Evolutionary conservation across 2,888 invertebrate species (phyloP).

Genomic region (Didymodactylos carnosus): DNA sequence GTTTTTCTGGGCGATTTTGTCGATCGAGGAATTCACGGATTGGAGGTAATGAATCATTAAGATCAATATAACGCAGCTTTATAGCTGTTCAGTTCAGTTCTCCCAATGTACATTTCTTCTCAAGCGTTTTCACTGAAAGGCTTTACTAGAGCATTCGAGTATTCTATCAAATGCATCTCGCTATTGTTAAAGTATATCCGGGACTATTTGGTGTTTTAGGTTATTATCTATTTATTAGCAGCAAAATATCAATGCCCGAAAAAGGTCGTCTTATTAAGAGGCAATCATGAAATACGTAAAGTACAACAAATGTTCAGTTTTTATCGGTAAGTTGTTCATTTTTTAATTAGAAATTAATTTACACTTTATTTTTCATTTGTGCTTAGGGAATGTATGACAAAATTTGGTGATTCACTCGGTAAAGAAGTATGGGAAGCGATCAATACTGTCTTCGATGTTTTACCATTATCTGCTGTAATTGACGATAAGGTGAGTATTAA

Average conservation of each 20-base stretch:
- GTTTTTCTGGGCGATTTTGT: conserved; percentile 59
- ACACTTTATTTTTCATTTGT: conserved; percentile 19
- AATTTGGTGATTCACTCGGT: conserved; percentile 49
- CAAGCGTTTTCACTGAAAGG: too few relatives aligned
- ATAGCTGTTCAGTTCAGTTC: too few relatives aligned
- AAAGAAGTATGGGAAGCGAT: conserved; percentile 48
- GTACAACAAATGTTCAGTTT: conserved; percentile 56
- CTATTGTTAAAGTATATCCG: too few relatives aligned
- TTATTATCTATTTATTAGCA: conserved; percentile 47
- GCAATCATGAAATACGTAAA: conserved; percentile 53
- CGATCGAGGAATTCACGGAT: conserved; percentile 48
- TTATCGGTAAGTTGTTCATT: conserved; percentile 34
- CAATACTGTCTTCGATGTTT: conserved; percentile 49
- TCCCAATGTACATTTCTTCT: too few relatives aligned
- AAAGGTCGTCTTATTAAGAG: conserved; percentile 47
- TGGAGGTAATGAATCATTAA: conserved; percentile 40
- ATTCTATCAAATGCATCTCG: too few relatives aligned
- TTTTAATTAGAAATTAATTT: background rate
- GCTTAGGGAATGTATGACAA: conserved; percentile 46
- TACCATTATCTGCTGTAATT: conserved; percentile 52
- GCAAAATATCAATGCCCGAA: conserved; percentile 49
- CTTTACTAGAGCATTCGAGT: too few relatives aligned
- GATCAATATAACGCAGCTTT: background rate
- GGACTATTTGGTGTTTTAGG: too few relatives aligned
- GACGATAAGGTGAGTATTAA: conserved; percentile 52